Percentiles rank a stretch among this genome's conserved stretches.
phyloP scores from a whole-genome alignment of 2,113 vertebrate genomes.

The Pseudopodoces humilis region DNA sequence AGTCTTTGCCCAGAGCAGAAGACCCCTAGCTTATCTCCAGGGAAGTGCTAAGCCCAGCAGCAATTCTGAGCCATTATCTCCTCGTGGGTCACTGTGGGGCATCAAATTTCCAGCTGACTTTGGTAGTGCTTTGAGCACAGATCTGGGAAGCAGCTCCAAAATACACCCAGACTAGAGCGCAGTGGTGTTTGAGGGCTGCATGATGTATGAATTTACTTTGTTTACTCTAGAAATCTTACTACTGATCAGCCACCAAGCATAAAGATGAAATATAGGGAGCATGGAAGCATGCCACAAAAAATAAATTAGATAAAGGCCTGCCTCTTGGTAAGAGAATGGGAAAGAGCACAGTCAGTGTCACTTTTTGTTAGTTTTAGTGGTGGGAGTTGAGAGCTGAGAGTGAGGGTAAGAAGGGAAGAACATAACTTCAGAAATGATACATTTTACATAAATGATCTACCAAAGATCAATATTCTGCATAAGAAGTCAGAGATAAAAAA shows the following conservation, averaged over 20 bases:
- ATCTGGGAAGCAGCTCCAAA: background rate
- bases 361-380: background rate
- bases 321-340: background rate
- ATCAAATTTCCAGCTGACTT: background rate
- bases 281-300: background rate
- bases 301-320: background rate
- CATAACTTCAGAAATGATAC: background rate
- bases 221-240: background rate
- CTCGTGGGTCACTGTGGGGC: background rate
- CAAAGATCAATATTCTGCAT: background rate
- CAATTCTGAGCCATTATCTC: background rate
- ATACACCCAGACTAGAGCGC: background rate
- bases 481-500: background rate
- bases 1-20: background rate
- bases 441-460: background rate
- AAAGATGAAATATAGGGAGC: background rate
- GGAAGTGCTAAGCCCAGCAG: background rate
- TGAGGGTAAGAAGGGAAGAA: background rate
- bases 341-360: background rate
- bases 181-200: background rate
- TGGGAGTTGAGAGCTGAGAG: background rate
- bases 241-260: background rate
- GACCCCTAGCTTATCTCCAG: background rate
- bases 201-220: background rate
- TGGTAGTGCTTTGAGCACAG: accelerated